Evolutionary conservation across 1,140 invertebrate species (phyloP).

Genomic region (Drusus annulatus): DNA sequence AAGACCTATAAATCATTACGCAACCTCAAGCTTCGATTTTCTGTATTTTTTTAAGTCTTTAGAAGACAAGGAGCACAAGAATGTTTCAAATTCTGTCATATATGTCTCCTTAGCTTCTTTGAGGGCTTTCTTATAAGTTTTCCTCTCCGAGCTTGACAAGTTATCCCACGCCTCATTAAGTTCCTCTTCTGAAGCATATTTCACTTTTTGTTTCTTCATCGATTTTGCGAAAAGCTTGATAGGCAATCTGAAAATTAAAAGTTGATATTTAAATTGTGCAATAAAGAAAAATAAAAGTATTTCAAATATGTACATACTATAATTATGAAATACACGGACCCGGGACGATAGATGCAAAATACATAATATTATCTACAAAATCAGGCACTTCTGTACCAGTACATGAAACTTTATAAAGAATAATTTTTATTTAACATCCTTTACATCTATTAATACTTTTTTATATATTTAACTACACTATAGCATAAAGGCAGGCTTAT

Average conservation of each 20-base stretch:
- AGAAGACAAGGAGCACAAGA: slow-evolving; percentile 35
- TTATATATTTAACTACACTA: no score
- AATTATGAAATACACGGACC: not conserved
- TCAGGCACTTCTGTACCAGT: no score
- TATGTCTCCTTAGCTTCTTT: slow-evolving; percentile 29
- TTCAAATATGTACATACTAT: not conserved
- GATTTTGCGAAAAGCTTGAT: slow-evolving; percentile 41
- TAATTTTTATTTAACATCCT: no score
- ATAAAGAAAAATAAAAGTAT: no score
- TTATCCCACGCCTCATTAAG: slow-evolving; percentile 36
- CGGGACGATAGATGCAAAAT: not conserved
- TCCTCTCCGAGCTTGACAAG: slow-evolving; percentile 9
- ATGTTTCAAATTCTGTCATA: slow-evolving; percentile 8
- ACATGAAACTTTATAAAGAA: no score
- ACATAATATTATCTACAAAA: no score
- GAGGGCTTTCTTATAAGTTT: slow-evolving; percentile 41
- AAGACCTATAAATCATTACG: no score
- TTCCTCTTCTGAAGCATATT: slow-evolving; percentile 34
- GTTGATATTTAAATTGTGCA: not conserved
- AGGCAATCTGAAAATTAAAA: slow-evolving; percentile 26
- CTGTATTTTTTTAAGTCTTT: slow-evolving; percentile 35
- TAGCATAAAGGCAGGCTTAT: no score
- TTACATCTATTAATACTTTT: no score
- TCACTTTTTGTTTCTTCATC: slow-evolving; percentile 40
- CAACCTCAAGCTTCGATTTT: no score